Conservation (phyloP, 2,888 invertebrate species). For the Xanthia icteritia region DNA sequence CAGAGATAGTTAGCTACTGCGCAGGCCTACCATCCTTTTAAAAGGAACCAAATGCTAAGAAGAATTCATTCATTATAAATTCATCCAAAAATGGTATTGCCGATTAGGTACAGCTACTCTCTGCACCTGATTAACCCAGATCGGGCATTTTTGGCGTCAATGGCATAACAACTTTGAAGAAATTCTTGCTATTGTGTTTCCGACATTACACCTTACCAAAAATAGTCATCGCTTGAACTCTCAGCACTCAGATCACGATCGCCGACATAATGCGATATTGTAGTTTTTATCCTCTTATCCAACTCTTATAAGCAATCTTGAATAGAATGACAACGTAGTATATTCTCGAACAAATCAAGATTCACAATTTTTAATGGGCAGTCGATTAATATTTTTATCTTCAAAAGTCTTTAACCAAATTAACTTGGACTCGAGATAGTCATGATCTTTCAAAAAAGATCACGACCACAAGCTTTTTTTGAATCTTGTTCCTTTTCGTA, state of each 20-base stretch:
- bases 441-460: slow-evolving; percentile 22
- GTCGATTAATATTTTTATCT: not conserved
- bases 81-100: not conserved
- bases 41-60: not conserved
- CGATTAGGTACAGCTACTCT: not conserved
- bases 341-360: not conserved
- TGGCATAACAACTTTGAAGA: slow-evolving; percentile 5
- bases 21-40: not conserved
- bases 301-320: not conserved
- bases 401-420: not conserved
- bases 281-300: not conserved
- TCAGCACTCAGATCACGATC: slow-evolving; percentile 22
- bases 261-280: not conserved
- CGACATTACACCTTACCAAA: slow-evolving; percentile 8
- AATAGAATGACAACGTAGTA: slow-evolving; percentile 1
- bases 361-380: not conserved
- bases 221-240: slow-evolving; percentile 21
- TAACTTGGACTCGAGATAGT: slow-evolving; percentile 11
- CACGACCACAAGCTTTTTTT: slow-evolving; percentile 19
- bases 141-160: slow-evolving; percentile 11
- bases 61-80: not conserved
- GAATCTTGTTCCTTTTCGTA: slow-evolving; percentile 21
- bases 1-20: not conserved
- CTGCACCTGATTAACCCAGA: slow-evolving; percentile 20
- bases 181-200: slow-evolving; percentile 19